Conservation (phyloP, 2,113 vertebrate species). For the Tragelaphus strepsiceros region DNA sequence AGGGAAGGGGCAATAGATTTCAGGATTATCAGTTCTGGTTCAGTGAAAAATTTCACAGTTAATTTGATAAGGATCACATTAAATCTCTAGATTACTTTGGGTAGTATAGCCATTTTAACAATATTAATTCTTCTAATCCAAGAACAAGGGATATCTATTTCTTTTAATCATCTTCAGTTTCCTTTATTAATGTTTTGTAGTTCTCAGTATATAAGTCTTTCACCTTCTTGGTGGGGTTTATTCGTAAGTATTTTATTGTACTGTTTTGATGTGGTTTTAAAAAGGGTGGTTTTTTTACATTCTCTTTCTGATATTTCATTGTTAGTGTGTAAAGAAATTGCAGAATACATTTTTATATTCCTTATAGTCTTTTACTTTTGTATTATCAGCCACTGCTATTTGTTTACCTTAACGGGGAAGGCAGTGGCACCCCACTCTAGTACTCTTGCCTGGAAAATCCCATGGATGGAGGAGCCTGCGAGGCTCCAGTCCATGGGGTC, state of each 20-base stretch:
- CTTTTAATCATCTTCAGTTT: neutral
- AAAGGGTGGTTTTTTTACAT: neutral
- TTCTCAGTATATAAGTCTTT: neutral
- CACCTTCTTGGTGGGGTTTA: neutral
- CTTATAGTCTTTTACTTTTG: neutral
- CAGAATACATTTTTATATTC: neutral
- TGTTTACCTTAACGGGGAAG: neutral
- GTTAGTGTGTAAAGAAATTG: neutral
- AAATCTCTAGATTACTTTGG: neutral
- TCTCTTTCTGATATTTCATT: neutral
- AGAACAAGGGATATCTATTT: neutral
- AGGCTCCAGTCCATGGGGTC: too few relatives aligned
- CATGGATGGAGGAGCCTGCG: too few relatives aligned
- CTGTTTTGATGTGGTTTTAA: neutral
- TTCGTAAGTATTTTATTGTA: neutral
- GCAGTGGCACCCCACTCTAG: too few relatives aligned
- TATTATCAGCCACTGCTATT: neutral
- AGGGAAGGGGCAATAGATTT: neutral
- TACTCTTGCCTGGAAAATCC: too few relatives aligned
- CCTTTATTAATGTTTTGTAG: neutral
- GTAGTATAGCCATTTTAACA: neutral
- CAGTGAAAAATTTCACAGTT: neutral
- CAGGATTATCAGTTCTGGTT: neutral
- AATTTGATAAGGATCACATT: neutral
- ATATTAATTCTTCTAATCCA: neutral